phyloP scores from a whole-genome alignment of 2,888 invertebrate species.

The Pristionchus exspectatus region DNA sequence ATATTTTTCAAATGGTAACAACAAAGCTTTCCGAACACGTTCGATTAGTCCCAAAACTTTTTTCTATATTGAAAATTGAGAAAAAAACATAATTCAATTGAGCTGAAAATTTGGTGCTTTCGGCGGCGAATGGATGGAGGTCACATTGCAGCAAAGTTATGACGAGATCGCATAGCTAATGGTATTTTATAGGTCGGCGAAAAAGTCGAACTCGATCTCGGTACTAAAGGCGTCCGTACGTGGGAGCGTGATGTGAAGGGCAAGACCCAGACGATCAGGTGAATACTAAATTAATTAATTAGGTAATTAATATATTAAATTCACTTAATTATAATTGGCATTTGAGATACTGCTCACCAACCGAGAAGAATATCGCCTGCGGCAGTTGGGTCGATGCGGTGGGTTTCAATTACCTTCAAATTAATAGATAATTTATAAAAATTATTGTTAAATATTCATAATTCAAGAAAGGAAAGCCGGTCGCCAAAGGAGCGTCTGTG shows the following conservation, averaged over 20 bases:
- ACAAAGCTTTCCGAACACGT: too few relatives aligned
- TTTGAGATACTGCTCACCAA: constrained; percentile 7
- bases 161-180: too few relatives aligned
- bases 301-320: not conserved
- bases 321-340: not conserved
- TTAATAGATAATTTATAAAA: not conserved
- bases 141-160: too few relatives aligned
- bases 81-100: too few relatives aligned
- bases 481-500: not conserved
- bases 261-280: not conserved
- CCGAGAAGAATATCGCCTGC: constrained; percentile 45
- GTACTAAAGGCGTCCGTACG: not conserved
- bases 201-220: not conserved
- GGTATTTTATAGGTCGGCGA: not conserved
- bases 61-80: too few relatives aligned
- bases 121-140: too few relatives aligned
- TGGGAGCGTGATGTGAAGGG: not conserved
- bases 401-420: not conserved
- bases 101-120: too few relatives aligned
- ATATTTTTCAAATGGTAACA: not conserved
- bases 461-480: not conserved
- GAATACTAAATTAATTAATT: too few relatives aligned
- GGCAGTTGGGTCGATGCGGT: constrained; percentile 44
- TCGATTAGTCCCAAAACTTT: too few relatives aligned
- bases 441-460: not conserved